Base-by-base conservation (phyloP, 2,888 invertebrate genomes). In the Campoletis raptor region DNA sequence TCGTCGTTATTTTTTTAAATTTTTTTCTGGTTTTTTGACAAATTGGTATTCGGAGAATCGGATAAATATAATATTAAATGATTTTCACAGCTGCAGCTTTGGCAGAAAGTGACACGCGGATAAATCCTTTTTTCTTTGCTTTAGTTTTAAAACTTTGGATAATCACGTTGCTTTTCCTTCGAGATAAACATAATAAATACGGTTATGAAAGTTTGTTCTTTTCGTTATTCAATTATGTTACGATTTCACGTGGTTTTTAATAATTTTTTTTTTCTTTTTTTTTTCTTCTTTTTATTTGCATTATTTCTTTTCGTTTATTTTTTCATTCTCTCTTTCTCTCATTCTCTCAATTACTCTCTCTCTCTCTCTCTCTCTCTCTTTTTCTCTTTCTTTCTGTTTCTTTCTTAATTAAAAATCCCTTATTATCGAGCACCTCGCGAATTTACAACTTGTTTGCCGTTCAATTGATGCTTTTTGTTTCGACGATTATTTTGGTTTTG, bases 401-500 rank as follows among this genome's bases (percentile, higher is more conserved):
- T 82, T 48, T 73, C 84, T 74, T 89, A 85, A 10, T 77, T 66
- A 54, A 78, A 80, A 66, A 73, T 81, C 61, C 73, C 83, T 81
- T 79, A 84, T 86, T 81, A 86, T 84, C 84, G 83, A 81, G 79
- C 87, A 87, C 83, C 87, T 84, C 77, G 87, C 84, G 84, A 87
- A 87, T 85, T 88, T 73, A 85, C 67, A 83, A 77, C 66, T 89
- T 85, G 74, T 78, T 83, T 84, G 69, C 70, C 78, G 85, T 74
- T 67, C 37, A 76, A 69, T 61, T 84, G 81, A 79, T 85, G 85
- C 78, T 81, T 80, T 81, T 87, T 88, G 66, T 85, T 89, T 77
- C 86, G 87, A 82, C 86, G 87, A 88, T 86, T 85, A 82, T 85
- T 89, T 85, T 93, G 93, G 89, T 92, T 93, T 91, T 92, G 92